Evolutionary conservation across 2,888 invertebrate species (phyloP), one percentile per base, ranked within the genome.

Genomic region (Morpho achilles): DNA sequence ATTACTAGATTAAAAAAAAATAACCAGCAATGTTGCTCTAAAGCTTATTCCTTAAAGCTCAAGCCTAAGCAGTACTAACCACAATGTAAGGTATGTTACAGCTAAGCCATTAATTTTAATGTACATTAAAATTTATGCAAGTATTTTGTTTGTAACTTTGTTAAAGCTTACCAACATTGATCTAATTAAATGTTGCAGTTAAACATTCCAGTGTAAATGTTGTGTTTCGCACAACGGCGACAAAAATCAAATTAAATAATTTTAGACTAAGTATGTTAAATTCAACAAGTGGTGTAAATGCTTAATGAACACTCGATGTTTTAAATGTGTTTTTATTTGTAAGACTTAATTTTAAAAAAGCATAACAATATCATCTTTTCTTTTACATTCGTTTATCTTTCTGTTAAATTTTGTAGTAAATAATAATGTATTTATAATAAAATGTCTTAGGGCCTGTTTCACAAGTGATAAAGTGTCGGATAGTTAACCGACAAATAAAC

Each of bases 211-310:
- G 43, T 16, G 42, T 22, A 50, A 58, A 45, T 45, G 9, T 7
- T 46, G 50, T 46, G 7, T 47, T 22, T 47, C n/a, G 10, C 53
- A 42, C 41, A 54, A 16, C 32, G 23, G n/a, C 45, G 10, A 55
- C 39, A 49, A 45, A 40, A 49, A 39, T 41, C 22, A 50, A 53
- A 58, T 43, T 45, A 53, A 53, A 45, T 55, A 50, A 23, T 47
- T 53, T 45, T 23, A 47, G 39, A 40, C 32, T 49, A 53, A 54
- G 53, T 60, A 23, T 3, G 39, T 44, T 45, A 45, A 52, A 10
- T 58, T 42, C 16, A 47, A 41, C 16, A 53, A 53, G 41, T 53
- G 9, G 22, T 16, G 43, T 43, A 43, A 40, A 46, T 40, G 53
- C 22, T 53, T 41, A 47, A 41, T 53, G 41, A 41, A 53, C 47